phyloP scores from a whole-genome alignment of 1,140 invertebrate genomes.

The Zaprionus gabonicus region DNA sequence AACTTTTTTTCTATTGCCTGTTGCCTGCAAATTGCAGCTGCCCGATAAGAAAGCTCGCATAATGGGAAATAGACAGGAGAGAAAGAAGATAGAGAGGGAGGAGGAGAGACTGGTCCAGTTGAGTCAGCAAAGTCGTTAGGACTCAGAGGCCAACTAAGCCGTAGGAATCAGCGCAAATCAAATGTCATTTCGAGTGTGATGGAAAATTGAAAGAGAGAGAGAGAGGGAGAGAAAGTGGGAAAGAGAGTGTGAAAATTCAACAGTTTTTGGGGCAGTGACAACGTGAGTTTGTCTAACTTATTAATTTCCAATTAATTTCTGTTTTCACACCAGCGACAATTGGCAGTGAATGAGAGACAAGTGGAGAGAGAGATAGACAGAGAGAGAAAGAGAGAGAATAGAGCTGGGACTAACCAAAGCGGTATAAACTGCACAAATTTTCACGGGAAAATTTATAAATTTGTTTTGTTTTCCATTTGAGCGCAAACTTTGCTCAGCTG shows the following conservation, averaged over 20 bases:
- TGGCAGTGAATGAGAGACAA: neutral
- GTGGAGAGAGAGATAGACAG: neutral
- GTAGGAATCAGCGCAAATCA: conserved; percentile 9
- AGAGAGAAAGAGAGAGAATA: neutral
- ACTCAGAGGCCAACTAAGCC: neutral
- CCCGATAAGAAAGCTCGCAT: conserved; percentile 26
- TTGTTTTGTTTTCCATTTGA: conserved; percentile 35
- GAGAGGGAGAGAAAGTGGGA: neutral
- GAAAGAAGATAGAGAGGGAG: neutral
- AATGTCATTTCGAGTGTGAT: neutral
- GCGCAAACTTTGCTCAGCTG: conserved; percentile 28
- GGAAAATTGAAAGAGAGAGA: neutral
- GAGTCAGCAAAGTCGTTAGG: conserved; percentile 15
- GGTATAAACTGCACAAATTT: conserved; percentile 15
- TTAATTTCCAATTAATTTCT: conserved; percentile 73
- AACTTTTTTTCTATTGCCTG: conserved; percentile 13
- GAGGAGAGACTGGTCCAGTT: neutral
- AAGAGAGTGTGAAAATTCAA: neutral
- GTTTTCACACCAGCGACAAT: conserved; percentile 31
- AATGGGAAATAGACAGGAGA: neutral
- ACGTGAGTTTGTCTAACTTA: conserved; percentile 65
- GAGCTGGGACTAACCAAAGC: neutral
- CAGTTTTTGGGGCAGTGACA: conserved; percentile 6
- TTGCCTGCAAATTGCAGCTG: conserved; percentile 12
- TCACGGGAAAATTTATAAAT: conserved; percentile 22